Percentiles rank a stretch among this genome's conserved stretches.
These are phyloP conservation scores for Lepidocyrtoides sp. DNA, from an alignment of 2,888 invertebrate species.

Conservation along the genomic window DNA sequence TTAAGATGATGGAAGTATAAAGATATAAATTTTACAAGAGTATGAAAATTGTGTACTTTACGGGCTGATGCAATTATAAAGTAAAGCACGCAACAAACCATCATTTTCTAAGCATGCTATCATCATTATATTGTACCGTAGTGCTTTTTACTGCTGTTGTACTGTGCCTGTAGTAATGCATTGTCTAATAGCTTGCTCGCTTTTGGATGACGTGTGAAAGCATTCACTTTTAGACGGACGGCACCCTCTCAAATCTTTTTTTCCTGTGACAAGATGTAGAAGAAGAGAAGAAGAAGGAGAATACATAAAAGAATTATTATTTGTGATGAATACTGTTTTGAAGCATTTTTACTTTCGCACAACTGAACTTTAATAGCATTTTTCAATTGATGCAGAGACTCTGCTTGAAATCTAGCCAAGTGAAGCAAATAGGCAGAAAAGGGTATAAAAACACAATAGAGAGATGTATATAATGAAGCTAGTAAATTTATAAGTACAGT, in stretches of 20 bases:
- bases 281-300: constrained; percentile 49
- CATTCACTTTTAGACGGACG: constrained; percentile 48
- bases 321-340: constrained; percentile 74
- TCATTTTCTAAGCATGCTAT: neutral
- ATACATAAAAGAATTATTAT: constrained; percentile 46
- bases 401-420: constrained; percentile 78
- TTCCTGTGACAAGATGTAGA: constrained; percentile 49
- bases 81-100: neutral
- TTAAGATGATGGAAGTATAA: neutral
- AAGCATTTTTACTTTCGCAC: constrained; percentile 79
- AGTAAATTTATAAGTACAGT: neutral
- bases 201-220: constrained; percentile 80
- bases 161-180: no score
- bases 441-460: constrained; percentile 22
- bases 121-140: neutral
- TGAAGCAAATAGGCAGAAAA: constrained; percentile 65
- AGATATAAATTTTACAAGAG: neutral
- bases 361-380: constrained; percentile 79
- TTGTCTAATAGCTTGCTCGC: constrained; percentile 67
- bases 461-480: neutral
- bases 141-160: constrained; percentile 48
- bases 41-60: constrained; percentile 17
- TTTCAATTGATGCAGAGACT: constrained; percentile 73
- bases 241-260: constrained; percentile 33
- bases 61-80: neutral